Base-by-base conservation (phyloP, 2,888 invertebrate species). In the Campoletis raptor region DNA sequence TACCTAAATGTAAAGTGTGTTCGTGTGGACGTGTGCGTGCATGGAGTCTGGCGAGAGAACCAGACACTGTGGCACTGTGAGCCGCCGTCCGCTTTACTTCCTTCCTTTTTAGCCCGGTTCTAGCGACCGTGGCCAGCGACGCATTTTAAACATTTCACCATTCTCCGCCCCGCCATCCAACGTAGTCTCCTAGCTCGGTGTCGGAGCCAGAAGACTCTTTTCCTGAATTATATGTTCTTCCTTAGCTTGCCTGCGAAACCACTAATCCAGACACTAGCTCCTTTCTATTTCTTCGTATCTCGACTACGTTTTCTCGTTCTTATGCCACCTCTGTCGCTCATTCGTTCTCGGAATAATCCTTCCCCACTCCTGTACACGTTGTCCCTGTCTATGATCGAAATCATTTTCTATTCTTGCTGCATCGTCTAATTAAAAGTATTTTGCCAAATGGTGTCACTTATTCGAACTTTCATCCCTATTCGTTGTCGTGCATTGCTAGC, bases 141-240 rank as follows among this genome's bases (percentile, higher is more conserved):
- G 85, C 85, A 89, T 89, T 89, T 89, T 89, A 89, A 89, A 70
- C 87, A 85, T 83, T 64, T 78, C 79, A 36, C 57, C 80, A 40
- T 69, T 45, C 40, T 42, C 76, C 54, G 30, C 18, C 64, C 37
- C 72, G 30, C 76, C 72, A 54, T 73, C 73, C 82, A n/a, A 45
- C 72, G 52, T 45, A 61, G 30, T 61, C 61, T 61, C 72, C 81
- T 54, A 66, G 54, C 48, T 40, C 57, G 69, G 83, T 87, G 87
- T 86, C 89, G 85, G 82, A 66, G 87, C 82, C 87, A 89, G 89
- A 87, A 84, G 81, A 86, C 85, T 87, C 80, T 87, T 83, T 78
- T 40, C 79, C 84, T 88, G 88, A 89, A 88, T 89, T 89, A 89
- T 89, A 89, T 87, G 87, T 85, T 84, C 61, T 61, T 66, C 82